phyloP scores from a whole-genome alignment of 2,113 vertebrate genomes.

The Entomyzon cyanotis region DNA sequence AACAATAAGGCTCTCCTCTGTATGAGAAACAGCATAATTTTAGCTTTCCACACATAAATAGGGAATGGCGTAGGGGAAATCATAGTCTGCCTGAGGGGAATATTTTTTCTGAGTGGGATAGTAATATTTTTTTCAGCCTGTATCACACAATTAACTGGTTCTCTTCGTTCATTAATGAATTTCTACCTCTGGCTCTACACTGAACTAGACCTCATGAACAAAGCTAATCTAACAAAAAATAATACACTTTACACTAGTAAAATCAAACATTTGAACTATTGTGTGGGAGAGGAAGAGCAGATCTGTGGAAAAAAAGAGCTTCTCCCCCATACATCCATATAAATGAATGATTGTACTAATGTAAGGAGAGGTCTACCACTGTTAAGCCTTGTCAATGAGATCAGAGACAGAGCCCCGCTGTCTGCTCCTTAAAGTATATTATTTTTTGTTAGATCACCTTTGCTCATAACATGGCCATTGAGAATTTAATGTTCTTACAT shows the following conservation, averaged over 20 bases:
- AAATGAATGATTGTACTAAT: slow-evolving; percentile 36
- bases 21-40: neutral
- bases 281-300: neutral
- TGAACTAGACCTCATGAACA: neutral
- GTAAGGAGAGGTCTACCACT: slow-evolving; percentile 4
- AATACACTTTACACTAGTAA: neutral
- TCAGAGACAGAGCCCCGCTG: neutral
- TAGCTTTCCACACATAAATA: neutral
- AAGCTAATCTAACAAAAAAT: neutral
- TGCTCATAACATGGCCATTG: slow-evolving; percentile 45
- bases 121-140: neutral
- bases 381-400: slow-evolving; percentile 33
- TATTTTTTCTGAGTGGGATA: neutral
- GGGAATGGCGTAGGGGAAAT: neutral
- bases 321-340: neutral
- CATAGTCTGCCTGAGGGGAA: neutral
- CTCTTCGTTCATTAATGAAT: neutral
- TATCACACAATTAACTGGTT: neutral
- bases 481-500: slow-evolving; percentile 59
- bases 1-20: neutral
- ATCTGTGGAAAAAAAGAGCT: neutral
- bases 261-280: neutral
- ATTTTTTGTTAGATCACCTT: slow-evolving; percentile 63
- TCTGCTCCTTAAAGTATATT: slow-evolving; percentile 38
- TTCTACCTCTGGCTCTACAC: neutral